Conservation (phyloP, 2,113 vertebrate genomes). For the Sander vitreus region DNA sequence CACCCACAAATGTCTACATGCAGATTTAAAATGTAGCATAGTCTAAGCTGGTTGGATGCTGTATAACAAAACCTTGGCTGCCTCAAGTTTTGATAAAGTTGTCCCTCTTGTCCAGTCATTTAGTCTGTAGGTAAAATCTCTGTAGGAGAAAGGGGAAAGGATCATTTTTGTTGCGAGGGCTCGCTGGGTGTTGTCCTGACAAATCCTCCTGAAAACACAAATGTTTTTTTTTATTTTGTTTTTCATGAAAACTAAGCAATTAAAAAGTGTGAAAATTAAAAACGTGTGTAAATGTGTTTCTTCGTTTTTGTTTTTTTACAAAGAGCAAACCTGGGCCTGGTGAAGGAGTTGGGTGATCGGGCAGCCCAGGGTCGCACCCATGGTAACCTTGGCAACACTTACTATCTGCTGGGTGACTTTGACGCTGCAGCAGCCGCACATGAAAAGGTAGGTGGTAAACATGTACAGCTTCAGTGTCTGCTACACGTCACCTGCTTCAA, state of each 20-base stretch:
- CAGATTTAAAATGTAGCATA: background rate
- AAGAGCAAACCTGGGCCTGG: constrained; percentile 93
- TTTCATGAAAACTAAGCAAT: background rate
- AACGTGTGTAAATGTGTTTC: background rate
- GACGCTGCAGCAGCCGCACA: constrained; percentile 91
- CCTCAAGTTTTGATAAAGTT: background rate
- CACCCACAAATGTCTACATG: background rate
- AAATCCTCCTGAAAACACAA: background rate
- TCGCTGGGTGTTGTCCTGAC: background rate
- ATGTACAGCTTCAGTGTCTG: background rate
- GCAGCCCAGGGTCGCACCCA: constrained; percentile 96
- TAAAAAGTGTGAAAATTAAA: no score
- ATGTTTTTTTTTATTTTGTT: background rate
- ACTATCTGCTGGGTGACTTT: constrained; percentile 97
- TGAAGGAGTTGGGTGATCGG: constrained; percentile 91
- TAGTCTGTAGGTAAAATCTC: background rate
- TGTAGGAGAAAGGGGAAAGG: background rate
- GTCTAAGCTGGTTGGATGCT: background rate
- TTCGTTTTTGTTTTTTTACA: background rate
- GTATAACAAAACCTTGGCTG: background rate
- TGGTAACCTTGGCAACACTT: constrained; percentile 97
- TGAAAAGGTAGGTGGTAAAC: constrained; percentile 88
- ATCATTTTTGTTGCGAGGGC: background rate
- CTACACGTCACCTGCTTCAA: background rate
- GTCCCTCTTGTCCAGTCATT: background rate